Evolutionary conservation across 1,140 invertebrate species (phyloP).

Genomic region (Artemia franciscana): DNA sequence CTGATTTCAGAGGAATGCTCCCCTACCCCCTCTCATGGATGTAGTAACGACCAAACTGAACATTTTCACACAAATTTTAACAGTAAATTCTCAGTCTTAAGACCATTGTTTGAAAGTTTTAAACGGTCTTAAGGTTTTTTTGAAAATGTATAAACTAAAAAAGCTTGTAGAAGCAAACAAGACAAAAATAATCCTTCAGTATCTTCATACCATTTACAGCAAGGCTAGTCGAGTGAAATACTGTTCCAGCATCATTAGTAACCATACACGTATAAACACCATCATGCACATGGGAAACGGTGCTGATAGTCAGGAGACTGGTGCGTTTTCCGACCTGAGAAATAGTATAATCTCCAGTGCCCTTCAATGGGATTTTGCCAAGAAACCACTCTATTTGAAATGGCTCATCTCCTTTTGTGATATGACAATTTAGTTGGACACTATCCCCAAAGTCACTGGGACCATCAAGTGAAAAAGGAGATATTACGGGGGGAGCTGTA

Average conservation of each 20-base stretch:
- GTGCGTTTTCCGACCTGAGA: slow-evolving; percentile 8
- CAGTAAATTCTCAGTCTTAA: not conserved
- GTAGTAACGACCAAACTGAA: too few species aligned
- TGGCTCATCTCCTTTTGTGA: slow-evolving; percentile 33
- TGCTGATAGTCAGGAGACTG: slow-evolving; percentile 10
- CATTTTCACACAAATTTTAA: not conserved
- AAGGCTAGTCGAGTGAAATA: slow-evolving; percentile 5
- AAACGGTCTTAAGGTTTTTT: not conserved
- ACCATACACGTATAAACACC: slow-evolving; percentile 10
- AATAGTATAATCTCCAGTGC: slow-evolving; percentile 7
- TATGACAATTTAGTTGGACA: slow-evolving; percentile 41
- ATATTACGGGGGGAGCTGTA: slow-evolving; percentile 33
- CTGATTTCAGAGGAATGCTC: too few species aligned
- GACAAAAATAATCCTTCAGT: not conserved
- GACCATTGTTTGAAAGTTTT: not conserved
- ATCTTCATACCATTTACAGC: slow-evolving; percentile 10
- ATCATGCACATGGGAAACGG: slow-evolving; percentile 8
- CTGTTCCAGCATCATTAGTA: slow-evolving; percentile 8
- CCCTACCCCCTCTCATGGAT: too few species aligned
- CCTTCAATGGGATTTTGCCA: slow-evolving; percentile 23
- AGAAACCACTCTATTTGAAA: slow-evolving; percentile 34
- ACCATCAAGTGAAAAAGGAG: slow-evolving; percentile 29
- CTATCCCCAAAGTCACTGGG: slow-evolving; percentile 41
- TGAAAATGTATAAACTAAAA: not conserved
- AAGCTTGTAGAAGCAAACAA: not conserved